phyloP scores from a whole-genome alignment of 2,113 vertebrate genomes.

The Zosterops borbonicus region DNA sequence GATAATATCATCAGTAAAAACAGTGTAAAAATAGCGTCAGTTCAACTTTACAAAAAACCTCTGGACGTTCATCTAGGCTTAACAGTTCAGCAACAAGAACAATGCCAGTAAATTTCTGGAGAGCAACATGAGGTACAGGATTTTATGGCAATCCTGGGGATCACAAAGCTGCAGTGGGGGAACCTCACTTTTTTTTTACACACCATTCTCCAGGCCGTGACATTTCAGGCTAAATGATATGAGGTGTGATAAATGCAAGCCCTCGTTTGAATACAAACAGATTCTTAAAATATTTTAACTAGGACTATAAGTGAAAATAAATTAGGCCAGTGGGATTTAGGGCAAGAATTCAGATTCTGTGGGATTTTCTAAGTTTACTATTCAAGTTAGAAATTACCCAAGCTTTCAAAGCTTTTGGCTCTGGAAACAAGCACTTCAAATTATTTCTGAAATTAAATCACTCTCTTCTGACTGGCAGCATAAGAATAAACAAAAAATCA shows the following conservation, averaged over 20 bases:
- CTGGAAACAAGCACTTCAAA: neutral
- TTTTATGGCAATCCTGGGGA: slow-evolving; percentile 57
- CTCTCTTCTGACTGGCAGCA: neutral
- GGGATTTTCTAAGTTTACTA: slow-evolving; percentile 59
- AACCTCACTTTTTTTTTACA: slow-evolving; percentile 20
- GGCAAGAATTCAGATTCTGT: slow-evolving; percentile 60
- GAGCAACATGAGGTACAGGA: slow-evolving; percentile 21
- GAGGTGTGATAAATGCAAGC: slow-evolving; percentile 80
- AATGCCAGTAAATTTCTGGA: slow-evolving; percentile 67
- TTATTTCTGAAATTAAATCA: slow-evolving; percentile 9
- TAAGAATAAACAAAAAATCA: slow-evolving; percentile 4
- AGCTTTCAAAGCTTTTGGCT: slow-evolving; percentile 27
- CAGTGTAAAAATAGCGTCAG: neutral
- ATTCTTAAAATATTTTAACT: slow-evolving; percentile 81
- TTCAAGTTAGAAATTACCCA: neutral
- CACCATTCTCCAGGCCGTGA: slow-evolving; percentile 55
- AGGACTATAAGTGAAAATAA: slow-evolving; percentile 70
- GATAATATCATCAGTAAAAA: neutral
- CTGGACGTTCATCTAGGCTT: slow-evolving; percentile 13
- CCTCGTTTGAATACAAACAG: slow-evolving; percentile 77
- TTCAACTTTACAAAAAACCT: neutral
- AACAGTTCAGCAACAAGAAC: slow-evolving; percentile 51
- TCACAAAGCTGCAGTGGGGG: slow-evolving; percentile 51
- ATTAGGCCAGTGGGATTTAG: slow-evolving; percentile 68
- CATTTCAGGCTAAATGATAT: slow-evolving; percentile 62